These are phyloP conservation scores for Tetrax tetrax DNA, from an alignment of 2,113 vertebrate genomes.

Conservation along the genomic window DNA sequence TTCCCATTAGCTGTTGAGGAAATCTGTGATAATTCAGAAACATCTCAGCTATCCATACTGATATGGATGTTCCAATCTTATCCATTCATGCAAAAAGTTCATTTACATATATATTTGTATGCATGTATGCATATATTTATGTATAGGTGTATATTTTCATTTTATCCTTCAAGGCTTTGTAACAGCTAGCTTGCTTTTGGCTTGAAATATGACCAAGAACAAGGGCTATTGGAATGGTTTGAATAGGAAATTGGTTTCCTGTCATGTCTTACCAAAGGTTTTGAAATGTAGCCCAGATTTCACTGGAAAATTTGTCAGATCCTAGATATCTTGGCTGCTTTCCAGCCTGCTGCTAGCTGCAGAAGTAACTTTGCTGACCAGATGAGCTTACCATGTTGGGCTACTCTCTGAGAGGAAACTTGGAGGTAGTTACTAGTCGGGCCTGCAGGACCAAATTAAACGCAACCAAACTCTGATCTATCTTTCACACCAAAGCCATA, in stretches of 20 bases:
- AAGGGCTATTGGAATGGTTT: background rate
- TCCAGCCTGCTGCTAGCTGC: background rate
- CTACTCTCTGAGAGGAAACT: background rate
- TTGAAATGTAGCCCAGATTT: constrained; percentile 44
- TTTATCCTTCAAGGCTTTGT: background rate
- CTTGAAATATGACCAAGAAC: constrained; percentile 15
- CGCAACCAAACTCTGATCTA: background rate
- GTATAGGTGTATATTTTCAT: background rate
- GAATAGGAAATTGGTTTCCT: constrained; percentile 6
- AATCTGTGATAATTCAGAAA: background rate
- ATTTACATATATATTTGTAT: background rate
- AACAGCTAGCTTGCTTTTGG: background rate
- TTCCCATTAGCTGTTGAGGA: background rate
- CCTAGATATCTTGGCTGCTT: background rate
- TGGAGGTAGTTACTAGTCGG: background rate
- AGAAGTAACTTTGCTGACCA: background rate
- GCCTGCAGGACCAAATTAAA: background rate
- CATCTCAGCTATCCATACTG: background rate
- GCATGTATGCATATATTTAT: background rate
- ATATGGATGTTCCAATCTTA: background rate
- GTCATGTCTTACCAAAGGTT: background rate
- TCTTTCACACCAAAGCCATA: background rate
- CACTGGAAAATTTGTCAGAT: constrained; percentile 9
- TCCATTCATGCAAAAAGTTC: background rate
- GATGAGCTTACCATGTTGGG: background rate